Base-by-base conservation (phyloP, 1,140 invertebrate genomes). In the Drosophila bipectinata region DNA sequence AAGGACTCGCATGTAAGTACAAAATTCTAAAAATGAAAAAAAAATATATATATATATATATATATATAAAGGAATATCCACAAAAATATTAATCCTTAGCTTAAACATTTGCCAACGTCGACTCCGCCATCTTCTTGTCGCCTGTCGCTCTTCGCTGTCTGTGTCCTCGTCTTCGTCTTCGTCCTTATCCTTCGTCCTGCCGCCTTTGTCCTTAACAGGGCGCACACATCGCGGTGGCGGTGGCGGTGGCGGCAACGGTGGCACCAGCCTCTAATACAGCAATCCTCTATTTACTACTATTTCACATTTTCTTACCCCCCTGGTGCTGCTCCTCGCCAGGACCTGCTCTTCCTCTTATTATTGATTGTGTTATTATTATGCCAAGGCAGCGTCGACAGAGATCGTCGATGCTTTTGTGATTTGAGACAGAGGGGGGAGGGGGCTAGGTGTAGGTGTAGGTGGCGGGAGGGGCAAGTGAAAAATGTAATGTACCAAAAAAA, bases 21-120 rank as follows among this genome's bases (percentile, higher is more conserved):
- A 83, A 82, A 77, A 87, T 88, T 87, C 78, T 83, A 83, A 87
- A 87, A 87, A 87, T 61, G 66, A 83, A 60, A 28, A 18, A 14
- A 26, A 30, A 45, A 63, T n/a, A n/a, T n/a, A n/a, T n/a, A 21
- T 58, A 18, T 18, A 1, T 18, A 18, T 18, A 18, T 18, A 18
- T 18, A 18, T 18, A 18, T 18, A 18, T 18, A 28, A 21, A 21
- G 21, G 21, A 21, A 21, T 21, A 21, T 30, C 26, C 30, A 69
- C 37, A 69, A 69, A 77, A 77, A 77, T 87, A 80, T 90, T 90
- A 90, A 90, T 90, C 87, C 87, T 87, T 87, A 90, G 88, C 87
- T 87, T 79, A 90, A 87, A 80, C 81, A 88, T 87, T 87, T 87
- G 72, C 64, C 83, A 87, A 72, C 78, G 72, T 77, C 56, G 58